Base-by-base conservation (phyloP, 2,888 invertebrate genomes). In the Patella caerulea region DNA sequence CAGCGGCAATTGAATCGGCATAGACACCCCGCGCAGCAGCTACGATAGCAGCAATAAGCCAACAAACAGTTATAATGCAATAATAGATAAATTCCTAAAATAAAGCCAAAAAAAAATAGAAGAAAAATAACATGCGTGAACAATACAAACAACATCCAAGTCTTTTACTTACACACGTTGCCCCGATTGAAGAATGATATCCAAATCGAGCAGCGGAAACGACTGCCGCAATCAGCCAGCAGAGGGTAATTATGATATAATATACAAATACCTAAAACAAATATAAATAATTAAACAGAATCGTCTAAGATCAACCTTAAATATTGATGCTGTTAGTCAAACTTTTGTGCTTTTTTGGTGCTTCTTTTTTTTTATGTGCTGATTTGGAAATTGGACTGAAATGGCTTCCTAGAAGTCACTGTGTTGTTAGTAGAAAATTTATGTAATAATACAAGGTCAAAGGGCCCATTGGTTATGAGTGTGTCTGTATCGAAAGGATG, bases 21-120 rank as follows among this genome's bases (percentile, higher is more conserved):
- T 76, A 75, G 65, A 77, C 76, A 54, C 76, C 71, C 17, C 76
- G 74, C 19, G 81, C 79, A 4, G 78, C 80, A 54, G 83, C 81
- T 15, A 86, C 83, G 45, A 85, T 83, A 73, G 77, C 83, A 45
- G 83, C 77, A 54, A 84, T 85, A 15, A 86, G 59, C 78, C 81
- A 73, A 75, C 84, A 75, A 17, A 83, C 72, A 15, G 76, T 72
- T 78, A 82, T 83, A 12, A 83, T 76, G 2, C 75, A 73, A 75
- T 82, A 83, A 79, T 82, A 84, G 72, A 84, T 80, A 52, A 85
- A 81, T 74, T 83, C 83, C 85, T 85, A 76, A 7, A 80, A 79
- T 55, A 34, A 34, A 59, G 74, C 53, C 24, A 54, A 19, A 76
- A 15, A 45, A 45, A 45, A 45, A 45, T 45, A 45, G 45, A 4